These are phyloP conservation scores for Aphidoletes aphidimyza DNA, from an alignment of 2,888 invertebrate genomes.

Conservation along the genomic window DNA sequence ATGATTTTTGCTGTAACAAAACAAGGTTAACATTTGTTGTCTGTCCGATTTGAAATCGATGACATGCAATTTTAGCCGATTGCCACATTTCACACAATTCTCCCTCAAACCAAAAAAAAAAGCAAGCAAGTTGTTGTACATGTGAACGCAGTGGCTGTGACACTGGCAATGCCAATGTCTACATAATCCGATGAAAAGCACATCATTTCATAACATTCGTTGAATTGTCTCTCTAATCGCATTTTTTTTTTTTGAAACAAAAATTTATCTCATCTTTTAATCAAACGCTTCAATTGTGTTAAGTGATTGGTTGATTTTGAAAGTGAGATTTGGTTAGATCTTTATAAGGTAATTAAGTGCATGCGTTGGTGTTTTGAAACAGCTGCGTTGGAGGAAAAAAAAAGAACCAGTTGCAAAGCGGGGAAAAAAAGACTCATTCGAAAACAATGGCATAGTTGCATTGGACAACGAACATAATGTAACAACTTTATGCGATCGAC, in stretches of 20 bases:
- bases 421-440: too few relatives aligned
- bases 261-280: background rate
- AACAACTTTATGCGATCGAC: background rate
- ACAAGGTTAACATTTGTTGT: constrained; percentile 42
- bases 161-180: background rate
- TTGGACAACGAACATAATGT: too few relatives aligned
- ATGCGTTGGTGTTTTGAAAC: background rate
- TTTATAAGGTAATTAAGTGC: too few relatives aligned
- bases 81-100: background rate
- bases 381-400: too few relatives aligned
- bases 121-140: background rate
- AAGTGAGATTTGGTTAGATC: too few relatives aligned
- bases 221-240: too few relatives aligned
- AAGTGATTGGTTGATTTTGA: too few relatives aligned
- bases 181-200: background rate
- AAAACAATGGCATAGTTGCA: background rate
- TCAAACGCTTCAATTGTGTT: too few relatives aligned
- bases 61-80: background rate
- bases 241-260: too few relatives aligned
- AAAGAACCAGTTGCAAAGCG: too few relatives aligned
- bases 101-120: too few relatives aligned
- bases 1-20: background rate
- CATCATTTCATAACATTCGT: background rate
- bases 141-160: background rate
- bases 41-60: constrained; percentile 24